These are phyloP conservation scores for Tuberolachnus salignus DNA, from an alignment of 2,888 invertebrate species.

Conservation along the genomic window DNA sequence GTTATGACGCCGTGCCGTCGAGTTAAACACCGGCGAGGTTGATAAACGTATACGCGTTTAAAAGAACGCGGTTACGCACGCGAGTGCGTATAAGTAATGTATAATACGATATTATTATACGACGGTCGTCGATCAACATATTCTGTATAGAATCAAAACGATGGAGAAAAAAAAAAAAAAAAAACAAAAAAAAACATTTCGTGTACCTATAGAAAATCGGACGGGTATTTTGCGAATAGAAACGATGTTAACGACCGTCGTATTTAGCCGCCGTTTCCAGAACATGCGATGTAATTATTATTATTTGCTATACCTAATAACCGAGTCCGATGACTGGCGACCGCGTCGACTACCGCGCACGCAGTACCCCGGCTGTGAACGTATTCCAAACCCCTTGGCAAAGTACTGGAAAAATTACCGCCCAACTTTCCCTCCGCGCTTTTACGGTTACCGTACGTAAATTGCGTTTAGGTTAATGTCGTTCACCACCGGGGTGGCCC, in stretches of 20 bases:
- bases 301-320: not conserved
- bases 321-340: not conserved
- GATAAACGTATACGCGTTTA: too few relatives aligned
- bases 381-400: not conserved
- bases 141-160: not conserved
- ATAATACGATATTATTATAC: not conserved
- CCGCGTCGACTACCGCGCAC: not conserved
- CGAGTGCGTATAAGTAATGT: not conserved
- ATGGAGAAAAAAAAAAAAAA: too few relatives aligned
- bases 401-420: constrained; percentile 25
- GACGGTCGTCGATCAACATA: constrained; percentile 12
- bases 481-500: too few relatives aligned
- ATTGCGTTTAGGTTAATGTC: too few relatives aligned
- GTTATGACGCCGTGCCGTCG: too few relatives aligned
- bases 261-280: not conserved
- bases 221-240: not conserved
- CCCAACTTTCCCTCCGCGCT: constrained; percentile 10
- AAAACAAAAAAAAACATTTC: not conserved
- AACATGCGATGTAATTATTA: constrained; percentile 23
- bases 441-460: too few relatives aligned
- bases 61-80: not conserved
- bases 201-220: not conserved
- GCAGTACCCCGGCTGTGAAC: too few relatives aligned
- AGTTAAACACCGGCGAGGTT: too few relatives aligned
- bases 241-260: constrained; percentile 27